Percentiles rank a stretch among this genome's conserved stretches.
phyloP scores from a whole-genome alignment of 2,113 vertebrate species.

The Actenoides hombroni region DNA sequence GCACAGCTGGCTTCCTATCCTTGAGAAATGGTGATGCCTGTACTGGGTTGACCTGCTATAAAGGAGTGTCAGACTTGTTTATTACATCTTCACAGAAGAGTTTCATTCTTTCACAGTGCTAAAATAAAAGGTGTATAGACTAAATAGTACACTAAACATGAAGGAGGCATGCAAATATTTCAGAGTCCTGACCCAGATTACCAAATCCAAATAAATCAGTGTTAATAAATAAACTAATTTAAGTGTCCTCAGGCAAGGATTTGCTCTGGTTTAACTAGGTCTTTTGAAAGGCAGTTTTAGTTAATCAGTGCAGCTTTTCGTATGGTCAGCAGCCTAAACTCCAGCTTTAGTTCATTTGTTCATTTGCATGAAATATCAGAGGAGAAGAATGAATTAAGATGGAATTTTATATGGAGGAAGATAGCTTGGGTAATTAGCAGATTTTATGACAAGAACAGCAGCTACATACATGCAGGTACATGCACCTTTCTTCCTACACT shows the following conservation, averaged over 20 bases:
- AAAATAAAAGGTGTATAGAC: slow-evolving; percentile 10
- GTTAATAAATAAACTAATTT: slow-evolving; percentile 24
- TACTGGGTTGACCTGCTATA: slow-evolving; percentile 27
- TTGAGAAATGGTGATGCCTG: slow-evolving; percentile 9
- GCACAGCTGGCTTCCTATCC: slow-evolving; percentile 1
- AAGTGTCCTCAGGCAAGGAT: not conserved
- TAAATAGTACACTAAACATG: slow-evolving; percentile 15
- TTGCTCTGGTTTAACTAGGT: not conserved
- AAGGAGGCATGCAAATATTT: slow-evolving; percentile 26
- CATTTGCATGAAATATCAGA: not conserved
- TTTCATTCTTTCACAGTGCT: slow-evolving; percentile 7
- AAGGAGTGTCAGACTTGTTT: slow-evolving; percentile 34
- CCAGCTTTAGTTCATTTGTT: not conserved
- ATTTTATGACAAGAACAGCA: not conserved
- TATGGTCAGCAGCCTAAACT: not conserved
- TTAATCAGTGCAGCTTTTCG: not conserved
- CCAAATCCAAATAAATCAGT: slow-evolving; percentile 1
- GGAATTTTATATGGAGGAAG: not conserved
- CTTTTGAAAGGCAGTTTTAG: not conserved
- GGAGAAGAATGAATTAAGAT: not conserved
- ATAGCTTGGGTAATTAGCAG: not conserved
- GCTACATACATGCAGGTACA: slow-evolving; percentile 21
- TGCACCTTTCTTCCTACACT: not conserved
- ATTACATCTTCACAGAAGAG: slow-evolving; percentile 33
- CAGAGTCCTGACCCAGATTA: slow-evolving; percentile 1